Evolutionary conservation across 2,113 vertebrate genomes (phyloP).

Genomic region (Chlamydotis undulata): DNA sequence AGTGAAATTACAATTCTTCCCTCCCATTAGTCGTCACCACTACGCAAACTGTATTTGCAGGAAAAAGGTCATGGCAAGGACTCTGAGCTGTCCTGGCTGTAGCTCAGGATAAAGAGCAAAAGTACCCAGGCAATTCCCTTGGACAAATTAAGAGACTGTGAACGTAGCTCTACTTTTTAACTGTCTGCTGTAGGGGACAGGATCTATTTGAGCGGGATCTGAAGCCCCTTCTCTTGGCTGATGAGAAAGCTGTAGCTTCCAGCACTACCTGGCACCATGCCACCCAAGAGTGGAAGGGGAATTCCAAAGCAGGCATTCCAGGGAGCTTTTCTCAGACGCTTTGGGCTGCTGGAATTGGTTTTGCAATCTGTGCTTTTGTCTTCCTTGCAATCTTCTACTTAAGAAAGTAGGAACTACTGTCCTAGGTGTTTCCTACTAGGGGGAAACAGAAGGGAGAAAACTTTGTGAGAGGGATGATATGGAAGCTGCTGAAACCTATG

Average conservation of each 20-base stretch:
- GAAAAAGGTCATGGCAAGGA: slow-evolving; percentile 46
- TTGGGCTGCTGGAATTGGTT: slow-evolving; percentile 8
- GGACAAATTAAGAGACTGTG: neutral
- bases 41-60: slow-evolving; percentile 9
- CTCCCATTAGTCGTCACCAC: neutral
- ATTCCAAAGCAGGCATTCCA: slow-evolving; percentile 44
- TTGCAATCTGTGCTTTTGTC: slow-evolving; percentile 1
- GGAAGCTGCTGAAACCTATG: neutral
- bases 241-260: slow-evolving; percentile 9
- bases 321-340: neutral
- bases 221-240: neutral
- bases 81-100: neutral
- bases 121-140: neutral
- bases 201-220: neutral
- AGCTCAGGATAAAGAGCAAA: neutral
- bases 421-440: neutral
- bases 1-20: slow-evolving; percentile 25
- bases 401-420: neutral
- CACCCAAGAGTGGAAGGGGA: slow-evolving; percentile 56
- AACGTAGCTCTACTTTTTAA: neutral
- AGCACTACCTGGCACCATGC: slow-evolving; percentile 11
- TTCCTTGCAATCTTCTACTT: neutral
- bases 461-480: neutral
- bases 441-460: neutral
- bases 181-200: neutral